phyloP scores from a whole-genome alignment of 2,888 invertebrate species.

The Ellobium chinense region DNA sequence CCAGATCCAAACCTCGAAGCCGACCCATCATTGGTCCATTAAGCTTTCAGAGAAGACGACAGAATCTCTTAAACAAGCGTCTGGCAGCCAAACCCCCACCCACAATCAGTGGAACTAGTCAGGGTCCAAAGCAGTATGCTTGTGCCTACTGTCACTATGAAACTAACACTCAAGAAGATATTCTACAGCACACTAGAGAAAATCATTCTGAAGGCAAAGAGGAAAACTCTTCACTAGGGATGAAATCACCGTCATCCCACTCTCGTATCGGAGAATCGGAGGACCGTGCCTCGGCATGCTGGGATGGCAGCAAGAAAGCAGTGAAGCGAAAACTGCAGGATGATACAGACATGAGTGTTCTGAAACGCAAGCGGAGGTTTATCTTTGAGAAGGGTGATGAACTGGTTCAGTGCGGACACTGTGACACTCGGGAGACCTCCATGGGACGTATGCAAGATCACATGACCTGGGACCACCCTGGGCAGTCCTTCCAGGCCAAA shows the following conservation, averaged over 20 bases:
- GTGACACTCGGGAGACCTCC: constrained; percentile 38
- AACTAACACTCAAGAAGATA: constrained; percentile 49
- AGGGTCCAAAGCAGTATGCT: constrained; percentile 48
- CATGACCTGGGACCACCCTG: constrained; percentile 41
- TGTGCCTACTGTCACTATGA: constrained; percentile 53
- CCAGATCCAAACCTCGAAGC: background rate
- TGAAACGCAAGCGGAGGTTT: constrained; percentile 30
- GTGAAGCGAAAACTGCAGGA: constrained; percentile 27
- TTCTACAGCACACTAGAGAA: constrained; percentile 48
- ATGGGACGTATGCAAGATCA: constrained; percentile 45
- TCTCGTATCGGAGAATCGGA: background rate
- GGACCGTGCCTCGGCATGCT: constrained; percentile 26
- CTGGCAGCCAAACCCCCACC: background rate
- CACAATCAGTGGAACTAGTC: background rate
- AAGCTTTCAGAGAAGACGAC: constrained; percentile 36
- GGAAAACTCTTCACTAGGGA: background rate
- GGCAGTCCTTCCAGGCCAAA: constrained; percentile 37
- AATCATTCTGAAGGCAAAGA: constrained; percentile 43
- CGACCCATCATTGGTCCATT: constrained; percentile 29
- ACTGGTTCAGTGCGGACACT: constrained; percentile 39
- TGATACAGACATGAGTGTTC: background rate
- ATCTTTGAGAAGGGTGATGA: constrained; percentile 44
- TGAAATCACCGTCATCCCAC: background rate
- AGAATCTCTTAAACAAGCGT: background rate
- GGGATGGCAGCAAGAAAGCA: constrained; percentile 46